Evolutionary conservation across 2,113 vertebrate genomes (phyloP).

Genomic region (Cnemophilus loriae): DNA sequence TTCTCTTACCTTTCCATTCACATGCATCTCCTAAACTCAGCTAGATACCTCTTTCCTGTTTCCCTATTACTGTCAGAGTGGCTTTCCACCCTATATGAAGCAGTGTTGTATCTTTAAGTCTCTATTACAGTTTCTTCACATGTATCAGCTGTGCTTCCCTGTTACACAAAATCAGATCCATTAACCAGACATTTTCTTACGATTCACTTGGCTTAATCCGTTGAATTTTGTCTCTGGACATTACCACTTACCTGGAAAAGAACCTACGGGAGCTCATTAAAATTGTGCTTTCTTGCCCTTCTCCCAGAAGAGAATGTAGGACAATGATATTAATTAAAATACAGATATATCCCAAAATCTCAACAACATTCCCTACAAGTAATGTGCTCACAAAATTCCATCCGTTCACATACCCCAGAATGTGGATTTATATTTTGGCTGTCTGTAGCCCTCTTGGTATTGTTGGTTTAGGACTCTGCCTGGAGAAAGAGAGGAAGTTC

Average conservation of each 20-base stretch:
- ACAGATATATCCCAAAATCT: background rate
- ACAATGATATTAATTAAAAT: conserved; percentile 29
- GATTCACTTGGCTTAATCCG: background rate
- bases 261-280: conserved; percentile 19
- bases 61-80: background rate
- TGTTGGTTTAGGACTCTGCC: background rate
- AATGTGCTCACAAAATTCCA: background rate
- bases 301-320: background rate
- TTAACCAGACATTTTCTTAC: background rate
- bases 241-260: conserved; percentile 2
- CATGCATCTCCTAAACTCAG: background rate
- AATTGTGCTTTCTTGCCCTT: background rate
- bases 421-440: background rate
- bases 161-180: background rate
- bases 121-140: background rate
- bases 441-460: background rate
- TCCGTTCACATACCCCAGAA: background rate
- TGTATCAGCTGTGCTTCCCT: background rate
- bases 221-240: background rate
- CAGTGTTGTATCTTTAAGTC: background rate
- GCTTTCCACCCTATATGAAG: background rate
- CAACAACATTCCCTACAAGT: background rate
- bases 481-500: background rate
- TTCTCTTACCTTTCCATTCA: background rate
- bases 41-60: background rate